Evolutionary conservation across 2,113 vertebrate genomes (phyloP).

Genomic region (Archocentrus centrarchus): DNA sequence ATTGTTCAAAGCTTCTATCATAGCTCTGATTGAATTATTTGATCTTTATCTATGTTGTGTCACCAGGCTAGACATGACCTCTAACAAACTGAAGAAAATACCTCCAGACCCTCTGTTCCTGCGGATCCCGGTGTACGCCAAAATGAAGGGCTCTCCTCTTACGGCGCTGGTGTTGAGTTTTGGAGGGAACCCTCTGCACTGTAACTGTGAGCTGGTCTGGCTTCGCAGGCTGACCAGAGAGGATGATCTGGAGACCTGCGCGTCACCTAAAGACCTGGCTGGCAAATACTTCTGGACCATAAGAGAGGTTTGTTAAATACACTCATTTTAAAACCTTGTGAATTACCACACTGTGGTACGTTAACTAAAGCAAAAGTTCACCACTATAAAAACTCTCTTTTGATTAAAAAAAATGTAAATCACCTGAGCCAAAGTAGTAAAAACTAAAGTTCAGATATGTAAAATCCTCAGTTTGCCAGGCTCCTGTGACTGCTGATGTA

Average conservation of each 20-base stretch:
- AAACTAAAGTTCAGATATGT: neutral
- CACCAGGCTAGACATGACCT: constrained; percentile 85
- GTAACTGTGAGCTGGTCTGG: constrained; percentile 88
- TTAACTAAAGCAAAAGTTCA: neutral
- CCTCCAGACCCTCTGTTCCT: constrained; percentile 86
- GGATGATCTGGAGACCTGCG: constrained; percentile 87
- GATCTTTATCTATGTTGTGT: neutral
- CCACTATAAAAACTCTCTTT: neutral
- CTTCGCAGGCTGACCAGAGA: constrained; percentile 83
- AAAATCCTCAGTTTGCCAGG: neutral
- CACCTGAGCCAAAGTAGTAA: neutral
- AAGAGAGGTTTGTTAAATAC: constrained; percentile 67
- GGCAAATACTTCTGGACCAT: constrained; percentile 90
- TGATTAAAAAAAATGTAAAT: rapidly evolving
- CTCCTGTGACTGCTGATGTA: no score
- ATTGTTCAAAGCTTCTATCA: neutral
- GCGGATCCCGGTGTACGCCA: constrained; percentile 84
- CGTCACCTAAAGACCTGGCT: constrained; percentile 80
- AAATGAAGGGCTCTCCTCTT: constrained; percentile 84
- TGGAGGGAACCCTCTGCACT: constrained; percentile 86
- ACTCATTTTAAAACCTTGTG: neutral
- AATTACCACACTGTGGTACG: neutral
- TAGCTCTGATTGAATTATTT: neutral
- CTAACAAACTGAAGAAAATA: constrained; percentile 88
- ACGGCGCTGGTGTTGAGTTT: constrained; percentile 83